A percentile compares a stretch with the other conserved stretches of the same genome.
These are phyloP conservation scores for Platanista minor DNA, from an alignment of 2,113 vertebrate genomes.

Conservation along the genomic window DNA sequence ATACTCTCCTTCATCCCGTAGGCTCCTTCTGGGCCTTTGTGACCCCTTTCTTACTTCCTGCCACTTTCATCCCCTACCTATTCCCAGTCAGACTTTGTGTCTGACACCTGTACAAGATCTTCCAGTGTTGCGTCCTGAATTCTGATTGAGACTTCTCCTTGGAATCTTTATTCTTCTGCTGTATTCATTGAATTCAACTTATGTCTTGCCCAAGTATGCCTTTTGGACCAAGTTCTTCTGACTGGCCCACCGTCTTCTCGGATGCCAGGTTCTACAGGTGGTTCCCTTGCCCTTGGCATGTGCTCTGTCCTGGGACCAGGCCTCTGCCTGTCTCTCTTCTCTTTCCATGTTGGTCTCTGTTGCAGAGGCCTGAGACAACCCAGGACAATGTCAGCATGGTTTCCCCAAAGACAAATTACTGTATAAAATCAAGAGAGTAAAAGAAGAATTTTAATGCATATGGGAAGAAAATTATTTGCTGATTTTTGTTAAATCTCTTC, in stretches of 20 bases:
- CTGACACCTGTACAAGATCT: not conserved
- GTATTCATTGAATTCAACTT: not conserved
- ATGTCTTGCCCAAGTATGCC: not conserved
- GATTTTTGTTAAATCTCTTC: conserved; percentile 34
- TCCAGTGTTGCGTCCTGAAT: not conserved
- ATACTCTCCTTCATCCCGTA: not conserved
- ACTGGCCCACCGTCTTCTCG: not conserved
- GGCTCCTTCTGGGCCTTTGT: not conserved
- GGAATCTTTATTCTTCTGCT: not conserved
- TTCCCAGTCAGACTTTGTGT: not conserved
- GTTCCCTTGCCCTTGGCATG: not conserved
- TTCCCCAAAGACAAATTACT: conserved; percentile 10
- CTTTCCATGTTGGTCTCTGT: not conserved
- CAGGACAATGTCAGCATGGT: not conserved
- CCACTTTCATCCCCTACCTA: not conserved
- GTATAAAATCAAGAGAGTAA: not conserved
- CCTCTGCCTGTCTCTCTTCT: not conserved
- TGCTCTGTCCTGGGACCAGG: not conserved
- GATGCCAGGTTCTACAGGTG: not conserved
- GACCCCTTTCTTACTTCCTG: not conserved
- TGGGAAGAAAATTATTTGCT: not conserved
- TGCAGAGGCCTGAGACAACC: not conserved
- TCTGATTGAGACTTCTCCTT: not conserved
- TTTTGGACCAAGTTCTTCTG: not conserved
- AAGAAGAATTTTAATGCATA: not conserved